Conservation (phyloP, 2,888 invertebrate genomes). For the Phoronis australis region DNA sequence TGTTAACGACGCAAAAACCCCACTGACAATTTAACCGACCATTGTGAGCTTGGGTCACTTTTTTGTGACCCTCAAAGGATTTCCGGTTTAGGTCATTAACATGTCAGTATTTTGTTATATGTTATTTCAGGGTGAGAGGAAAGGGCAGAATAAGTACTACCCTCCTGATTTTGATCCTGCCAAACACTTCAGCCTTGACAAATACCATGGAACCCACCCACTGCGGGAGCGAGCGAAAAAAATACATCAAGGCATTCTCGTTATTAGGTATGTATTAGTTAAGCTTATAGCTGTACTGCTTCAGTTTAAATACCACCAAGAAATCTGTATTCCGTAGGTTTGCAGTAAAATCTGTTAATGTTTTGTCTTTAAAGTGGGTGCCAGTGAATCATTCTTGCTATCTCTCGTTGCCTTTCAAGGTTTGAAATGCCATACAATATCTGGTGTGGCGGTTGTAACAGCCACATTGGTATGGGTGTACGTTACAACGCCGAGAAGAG, state of each 20-base stretch:
- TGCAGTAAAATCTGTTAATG: too few relatives aligned
- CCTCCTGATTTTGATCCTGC: conserved; percentile 98
- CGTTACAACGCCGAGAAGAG: conserved; percentile 72
- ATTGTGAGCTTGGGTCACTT: too few relatives aligned
- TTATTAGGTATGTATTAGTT: conserved; percentile 70
- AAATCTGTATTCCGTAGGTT: not conserved
- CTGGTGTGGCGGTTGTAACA: conserved; percentile 97
- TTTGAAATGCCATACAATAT: conserved; percentile 99
- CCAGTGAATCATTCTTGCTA: too few relatives aligned
- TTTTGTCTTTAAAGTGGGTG: too few relatives aligned
- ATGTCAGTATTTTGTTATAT: not conserved
- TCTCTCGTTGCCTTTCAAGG: too few relatives aligned
- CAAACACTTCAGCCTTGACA: conserved; percentile 83
- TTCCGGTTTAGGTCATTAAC: too few relatives aligned
- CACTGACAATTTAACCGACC: too few relatives aligned
- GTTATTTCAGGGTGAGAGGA: conserved; percentile 78
- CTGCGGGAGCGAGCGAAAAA: conserved; percentile 93
- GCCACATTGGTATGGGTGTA: conserved; percentile 99
- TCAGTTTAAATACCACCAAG: not conserved
- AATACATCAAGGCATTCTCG: conserved; percentile 81
- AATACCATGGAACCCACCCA: conserved; percentile 88
- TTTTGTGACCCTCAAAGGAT: too few relatives aligned
- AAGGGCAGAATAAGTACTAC: conserved; percentile 95
- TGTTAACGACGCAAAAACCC: too few relatives aligned
- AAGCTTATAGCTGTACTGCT: not conserved